Evolutionary conservation across 2,888 invertebrate species (phyloP), one percentile per base, ranked within the genome.

Genomic region (Biston betularia): DNA sequence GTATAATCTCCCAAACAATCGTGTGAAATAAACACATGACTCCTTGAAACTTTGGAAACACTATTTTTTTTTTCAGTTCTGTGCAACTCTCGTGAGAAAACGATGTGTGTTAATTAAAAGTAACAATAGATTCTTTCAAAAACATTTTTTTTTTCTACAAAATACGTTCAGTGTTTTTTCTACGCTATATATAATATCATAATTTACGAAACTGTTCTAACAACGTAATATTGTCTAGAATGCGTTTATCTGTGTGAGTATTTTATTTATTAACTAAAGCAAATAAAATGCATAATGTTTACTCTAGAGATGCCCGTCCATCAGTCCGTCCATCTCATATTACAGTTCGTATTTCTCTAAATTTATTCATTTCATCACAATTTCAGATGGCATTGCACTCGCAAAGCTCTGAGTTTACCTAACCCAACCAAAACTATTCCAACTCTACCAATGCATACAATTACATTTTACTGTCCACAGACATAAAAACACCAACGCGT

Each of bases 401-500:
- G 53, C 64, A 14, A 62, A 60, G 58, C 59, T 63, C 50, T n/a
- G 61, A 55, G 65, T 62, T 67, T 69, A 70, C 69, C 70, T 64
- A 61, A 68, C 71, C 67, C 65, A 46, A 72, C 58, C 68, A 52
- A 66, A 70, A 70, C 58, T 60, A 65, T 63, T 66, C 50, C 35
- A 55, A 56, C 42, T 56, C 35, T 49, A 71, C 52, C 65, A 69
- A 73, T 70, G 62, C 65, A 71, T 69, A 72, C 69, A 63, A 79
- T 76, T 71, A 72, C 77, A 81, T 80, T 84, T 82, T 80, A 83
- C 72, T 78, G 77, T 68, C 66, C 65, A 56, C 63, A 66, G 61
- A 40, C 76, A 69, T 68, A 68, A 65, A 71, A 77, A 75, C 69
- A 66, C 71, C 65, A 68, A 74, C 67, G 74, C 80, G 80, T 86